Base-by-base conservation (phyloP, 2,113 vertebrate genomes). In the Nettapus auritus region DNA sequence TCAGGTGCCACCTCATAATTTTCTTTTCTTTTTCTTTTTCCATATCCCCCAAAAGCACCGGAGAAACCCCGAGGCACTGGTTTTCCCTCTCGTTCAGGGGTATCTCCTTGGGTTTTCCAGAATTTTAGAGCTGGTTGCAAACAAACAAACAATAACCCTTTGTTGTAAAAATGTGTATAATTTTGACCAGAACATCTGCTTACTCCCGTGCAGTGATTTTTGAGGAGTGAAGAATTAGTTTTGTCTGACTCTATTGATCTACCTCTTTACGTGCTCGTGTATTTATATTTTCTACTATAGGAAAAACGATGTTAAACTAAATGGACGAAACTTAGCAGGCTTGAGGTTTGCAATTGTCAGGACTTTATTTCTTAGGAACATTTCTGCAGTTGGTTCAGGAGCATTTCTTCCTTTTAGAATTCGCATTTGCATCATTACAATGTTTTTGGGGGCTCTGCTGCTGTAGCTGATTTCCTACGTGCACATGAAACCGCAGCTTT, bases 21-120 rank as follows among this genome's bases (percentile, higher is more conserved):
- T 68, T 48, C 26, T 68, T 81, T 68, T 48, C 5, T 36, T 63
- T 62, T n/a, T n/a, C 55, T 74, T 62, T 29, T 60, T 22, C 62
- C 33, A 0, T 33, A 8, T 31, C 52, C 20, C 31, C 76, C 28
- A 17, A n/a, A 31, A 33, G 29, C 56, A 23, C 33, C 7, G 38
- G 28, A 75, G 83, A 25, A 75, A 10, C 6, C 16, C n/a, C 5
- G 0, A 42, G 33, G 48, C 0, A 0, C 25, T 55, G 1, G 0
- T 57, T 96, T 57, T 48, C 16, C 0, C 22, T 60, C 56, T 59
- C 8, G 13, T 46, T 34, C 2, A 0, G 36, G 55, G 36, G 7
- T 0, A 0, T 52, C 86, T 56, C 56, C 46, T 38, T 33, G 3
- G 6, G 18, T 26, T 88, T 82, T 60, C 76, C 33, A 34, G 36